These are phyloP conservation scores for Phylloscopus trochiloides DNA, from an alignment of 2,113 vertebrate species.

Conservation along the genomic window DNA sequence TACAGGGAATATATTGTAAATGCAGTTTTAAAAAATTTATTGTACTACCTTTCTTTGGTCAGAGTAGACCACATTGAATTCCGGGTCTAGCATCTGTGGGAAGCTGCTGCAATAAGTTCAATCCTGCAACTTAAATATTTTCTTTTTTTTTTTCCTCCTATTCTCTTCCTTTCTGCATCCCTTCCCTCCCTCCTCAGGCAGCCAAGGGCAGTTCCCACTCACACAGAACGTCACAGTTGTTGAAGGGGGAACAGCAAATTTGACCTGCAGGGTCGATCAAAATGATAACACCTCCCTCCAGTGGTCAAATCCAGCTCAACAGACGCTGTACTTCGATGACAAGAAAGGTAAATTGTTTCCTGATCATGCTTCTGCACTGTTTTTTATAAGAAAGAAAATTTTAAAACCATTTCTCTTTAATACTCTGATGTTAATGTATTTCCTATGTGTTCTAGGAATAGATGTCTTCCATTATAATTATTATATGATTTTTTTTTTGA, in stretches of 20 bases:
- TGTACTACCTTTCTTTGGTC: neutral
- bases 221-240: conserved; percentile 96
- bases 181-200: conserved; percentile 73
- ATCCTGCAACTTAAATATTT: conserved; percentile 22
- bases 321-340: conserved; percentile 97
- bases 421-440: neutral
- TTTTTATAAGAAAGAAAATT: neutral
- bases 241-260: conserved; percentile 90
- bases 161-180: neutral
- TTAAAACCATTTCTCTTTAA: neutral
- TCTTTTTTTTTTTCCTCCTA: neutral
- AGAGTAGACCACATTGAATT: neutral
- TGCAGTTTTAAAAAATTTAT: neutral
- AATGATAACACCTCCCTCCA: conserved; percentile 99
- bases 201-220: conserved; percentile 93
- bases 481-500: neutral
- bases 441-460: neutral
- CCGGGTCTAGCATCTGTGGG: neutral
- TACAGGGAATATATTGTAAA: neutral
- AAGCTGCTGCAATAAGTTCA: conserved; percentile 35
- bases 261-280: conserved; percentile 99
- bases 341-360: conserved; percentile 90
- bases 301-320: conserved; percentile 99
- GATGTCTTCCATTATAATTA: neutral
- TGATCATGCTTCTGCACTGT: conserved; percentile 3